Evolutionary conservation across 2,888 invertebrate species (phyloP), one percentile per base, ranked within the genome.

Genomic region (Endomychus coccineus): DNA sequence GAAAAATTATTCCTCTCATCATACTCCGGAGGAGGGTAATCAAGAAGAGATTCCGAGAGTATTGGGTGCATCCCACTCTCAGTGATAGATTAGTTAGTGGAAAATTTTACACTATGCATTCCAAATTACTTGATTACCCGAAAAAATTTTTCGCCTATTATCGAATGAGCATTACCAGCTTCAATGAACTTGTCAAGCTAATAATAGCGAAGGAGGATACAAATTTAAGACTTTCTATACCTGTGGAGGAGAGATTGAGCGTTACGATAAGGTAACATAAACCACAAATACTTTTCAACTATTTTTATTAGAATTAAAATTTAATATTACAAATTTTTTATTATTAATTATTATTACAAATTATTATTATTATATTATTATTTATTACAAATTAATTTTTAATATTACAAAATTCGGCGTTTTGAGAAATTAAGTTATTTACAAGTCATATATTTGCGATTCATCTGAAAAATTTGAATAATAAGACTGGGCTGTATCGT

Each of bases 101-200:
- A 36, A 42, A 39, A 40, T 42, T 40, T 42, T 35, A 42, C 31
- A 42, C 34, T 15, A 13, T 42, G 22, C 42, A 38, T 42, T 42
- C 39, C 13, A 39, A 39, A 40, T 27, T 42, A 28, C 24, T 40
- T 10, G 25, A 35, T 15, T 33, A 25, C 29, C 33, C 28, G 17
- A 37, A 37, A 41, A n/a, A 34, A n/a, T 32, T 25, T 41, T 42
- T 27, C 27, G 35, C 30, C 19, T 42, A 23, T 42, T 39, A 36
- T 32, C 16, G 40, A 35, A 36, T 40, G 40, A 40, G 36, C 24
- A 36, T 27, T 25, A 22, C 31, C 19, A 27, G 32, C 24, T 40
- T 40, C 24, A 32, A 36, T 27, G 36, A 36, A 36, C 27, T 40
- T 31, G 24, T 40, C 27, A 27, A 23, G 24, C 19, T 40, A 40